phyloP scores from a whole-genome alignment of 2,797 vertebrate genomes.

The Oreonectes daqikongensis region DNA sequence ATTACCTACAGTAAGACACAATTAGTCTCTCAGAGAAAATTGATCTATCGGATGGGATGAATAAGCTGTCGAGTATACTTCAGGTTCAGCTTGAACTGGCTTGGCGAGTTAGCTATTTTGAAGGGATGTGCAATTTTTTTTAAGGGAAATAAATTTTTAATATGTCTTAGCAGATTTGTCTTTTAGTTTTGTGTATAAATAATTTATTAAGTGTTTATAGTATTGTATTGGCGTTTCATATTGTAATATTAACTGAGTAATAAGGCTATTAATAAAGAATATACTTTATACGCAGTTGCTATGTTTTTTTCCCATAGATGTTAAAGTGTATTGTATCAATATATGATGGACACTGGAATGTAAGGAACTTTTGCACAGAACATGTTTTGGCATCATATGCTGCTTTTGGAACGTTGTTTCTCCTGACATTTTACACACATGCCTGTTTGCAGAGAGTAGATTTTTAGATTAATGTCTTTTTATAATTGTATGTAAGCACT shows the following conservation, averaged over 20 bases:
- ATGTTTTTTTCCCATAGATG: background rate
- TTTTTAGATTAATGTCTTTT: background rate
- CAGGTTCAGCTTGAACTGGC: background rate
- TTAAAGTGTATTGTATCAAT: background rate
- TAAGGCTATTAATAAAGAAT: background rate
- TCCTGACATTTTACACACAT: slow-evolving; percentile 1
- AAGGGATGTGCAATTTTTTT: background rate
- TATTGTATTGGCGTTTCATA: slow-evolving; percentile 9
- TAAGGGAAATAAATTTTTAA: background rate
- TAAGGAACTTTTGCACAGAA: background rate
- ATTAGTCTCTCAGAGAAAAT: slow-evolving; percentile 4
- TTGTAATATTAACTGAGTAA: background rate
- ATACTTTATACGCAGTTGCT: background rate
- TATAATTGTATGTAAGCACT: background rate
- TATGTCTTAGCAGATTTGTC: background rate
- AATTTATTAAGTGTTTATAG: background rate
- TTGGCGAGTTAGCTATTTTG: background rate
- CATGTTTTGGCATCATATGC: background rate
- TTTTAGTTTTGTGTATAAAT: background rate
- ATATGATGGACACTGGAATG: background rate
- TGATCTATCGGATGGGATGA: background rate
- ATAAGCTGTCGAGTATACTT: background rate
- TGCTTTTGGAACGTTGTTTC: background rate
- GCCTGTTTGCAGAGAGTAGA: slow-evolving; percentile 6
- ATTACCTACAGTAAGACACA: background rate